phyloP scores from a whole-genome alignment of 2,888 invertebrate genomes.

The Thereva unica region DNA sequence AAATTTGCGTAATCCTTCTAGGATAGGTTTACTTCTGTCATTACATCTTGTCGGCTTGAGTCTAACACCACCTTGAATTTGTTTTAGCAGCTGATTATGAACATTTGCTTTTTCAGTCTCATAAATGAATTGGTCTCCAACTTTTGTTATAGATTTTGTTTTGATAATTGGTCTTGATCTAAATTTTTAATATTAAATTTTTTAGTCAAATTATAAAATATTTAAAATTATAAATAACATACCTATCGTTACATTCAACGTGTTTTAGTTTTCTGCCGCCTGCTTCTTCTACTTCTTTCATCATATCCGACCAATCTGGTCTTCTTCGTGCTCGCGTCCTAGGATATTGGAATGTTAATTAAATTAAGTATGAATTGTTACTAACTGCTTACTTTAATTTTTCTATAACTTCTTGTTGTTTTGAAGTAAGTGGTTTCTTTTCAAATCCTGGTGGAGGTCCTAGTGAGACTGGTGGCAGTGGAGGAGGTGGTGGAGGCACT shows the following conservation, averaged over 20 bases:
- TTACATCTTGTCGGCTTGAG: constrained; percentile 79
- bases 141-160: constrained; percentile 66
- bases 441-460: constrained; percentile 66
- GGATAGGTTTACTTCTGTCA: constrained; percentile 82
- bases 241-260: constrained; percentile 84
- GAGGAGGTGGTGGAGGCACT: constrained; percentile 67
- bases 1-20: constrained; percentile 84
- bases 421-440: constrained; percentile 63
- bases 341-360: constrained; percentile 36
- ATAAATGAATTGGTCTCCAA: constrained; percentile 80
- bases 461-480: constrained; percentile 72
- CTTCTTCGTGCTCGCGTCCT: constrained; percentile 75
- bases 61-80: constrained; percentile 77
- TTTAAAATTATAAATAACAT: constrained; percentile 37
- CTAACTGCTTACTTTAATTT: constrained; percentile 63
- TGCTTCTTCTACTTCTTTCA: constrained; percentile 82
- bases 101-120: constrained; percentile 82
- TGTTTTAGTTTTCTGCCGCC: constrained; percentile 74
- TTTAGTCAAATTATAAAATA: neutral
- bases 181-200: constrained; percentile 9
- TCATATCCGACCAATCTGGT: constrained; percentile 88
- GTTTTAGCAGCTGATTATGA: constrained; percentile 78
- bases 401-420: constrained; percentile 71
- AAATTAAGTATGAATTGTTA: no score
- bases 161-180: constrained; percentile 68